A percentile compares a stretch with the other conserved stretches of the same genome.
Conservation (phyloP, 2,888 invertebrate species). For the Thecocarcelia acutangulata region DNA sequence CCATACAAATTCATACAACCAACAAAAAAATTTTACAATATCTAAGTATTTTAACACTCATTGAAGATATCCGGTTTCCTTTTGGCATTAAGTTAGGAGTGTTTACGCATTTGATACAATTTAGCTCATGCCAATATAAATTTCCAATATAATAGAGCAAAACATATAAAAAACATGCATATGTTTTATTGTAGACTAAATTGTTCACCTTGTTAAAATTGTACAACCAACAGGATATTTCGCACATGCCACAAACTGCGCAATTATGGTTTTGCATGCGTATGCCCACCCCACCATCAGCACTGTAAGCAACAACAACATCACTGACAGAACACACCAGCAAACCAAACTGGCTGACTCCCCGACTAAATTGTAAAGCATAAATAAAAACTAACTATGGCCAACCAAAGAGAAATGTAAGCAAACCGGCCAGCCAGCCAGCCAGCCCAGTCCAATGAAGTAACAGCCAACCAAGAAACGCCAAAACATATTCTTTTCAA, state of each 20-base stretch:
- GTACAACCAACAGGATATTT: slow-evolving; percentile 71
- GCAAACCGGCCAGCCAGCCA: slow-evolving; percentile 42
- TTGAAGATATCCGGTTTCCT: slow-evolving; percentile 69
- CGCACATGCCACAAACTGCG: slow-evolving; percentile 73
- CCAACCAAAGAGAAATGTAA: slow-evolving; percentile 60
- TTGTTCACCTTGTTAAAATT: slow-evolving; percentile 66
- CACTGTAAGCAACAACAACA: not conserved
- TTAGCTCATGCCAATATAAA: slow-evolving; percentile 43
- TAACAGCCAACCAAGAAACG: slow-evolving; percentile 62
- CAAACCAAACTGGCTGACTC: not conserved
- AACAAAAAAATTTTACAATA: slow-evolving; percentile 61
- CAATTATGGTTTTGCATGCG: slow-evolving; percentile 66
- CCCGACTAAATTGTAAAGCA: not conserved
- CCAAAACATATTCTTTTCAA: slow-evolving; percentile 49
- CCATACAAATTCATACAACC: slow-evolving; percentile 46
- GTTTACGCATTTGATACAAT: slow-evolving; percentile 25
- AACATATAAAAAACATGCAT: not conserved
- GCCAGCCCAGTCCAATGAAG: slow-evolving; percentile 60
- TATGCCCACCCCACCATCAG: slow-evolving; percentile 42
- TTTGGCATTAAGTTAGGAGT: slow-evolving; percentile 28
- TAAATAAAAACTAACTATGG: slow-evolving; percentile 41
- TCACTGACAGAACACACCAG: not conserved
- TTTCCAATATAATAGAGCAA: slow-evolving; percentile 38
- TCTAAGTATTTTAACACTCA: slow-evolving; percentile 63
- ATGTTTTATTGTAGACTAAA: slow-evolving; percentile 43